phyloP scores from a whole-genome alignment of 2,888 invertebrate species.

The Listrodromus nycthemerus region DNA sequence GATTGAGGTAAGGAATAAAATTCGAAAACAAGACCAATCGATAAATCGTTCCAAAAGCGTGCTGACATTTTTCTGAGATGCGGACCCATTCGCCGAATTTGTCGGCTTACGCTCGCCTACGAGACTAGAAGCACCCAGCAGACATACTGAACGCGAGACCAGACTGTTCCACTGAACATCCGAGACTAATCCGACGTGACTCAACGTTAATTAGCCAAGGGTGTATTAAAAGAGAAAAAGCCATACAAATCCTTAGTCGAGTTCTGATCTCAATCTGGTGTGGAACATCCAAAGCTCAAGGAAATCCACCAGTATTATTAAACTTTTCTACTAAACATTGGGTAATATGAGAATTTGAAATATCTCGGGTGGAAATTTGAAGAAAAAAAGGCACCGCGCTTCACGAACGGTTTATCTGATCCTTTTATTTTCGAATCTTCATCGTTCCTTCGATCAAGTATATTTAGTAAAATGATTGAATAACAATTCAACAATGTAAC shows the following conservation, averaged over 20 bases:
- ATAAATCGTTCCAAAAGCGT: background rate
- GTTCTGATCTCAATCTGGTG: background rate
- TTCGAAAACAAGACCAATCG: too few species aligned
- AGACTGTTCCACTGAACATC: conserved; percentile 19
- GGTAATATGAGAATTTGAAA: too few species aligned
- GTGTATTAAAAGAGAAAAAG: conserved; percentile 1
- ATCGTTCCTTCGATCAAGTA: too few species aligned
- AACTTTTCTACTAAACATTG: background rate
- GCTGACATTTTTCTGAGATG: too few species aligned
- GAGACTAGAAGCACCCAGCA: conserved; percentile 33
- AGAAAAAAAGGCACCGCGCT: too few species aligned
- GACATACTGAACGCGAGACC: background rate
- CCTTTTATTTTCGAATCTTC: too few species aligned
- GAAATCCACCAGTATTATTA: background rate
- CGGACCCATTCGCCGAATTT: conserved; percentile 33
- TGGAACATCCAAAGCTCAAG: background rate
- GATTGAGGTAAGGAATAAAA: background rate
- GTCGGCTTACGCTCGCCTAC: conserved; percentile 29
- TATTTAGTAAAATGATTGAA: too few species aligned
- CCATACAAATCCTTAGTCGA: background rate
- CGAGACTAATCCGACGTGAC: too few species aligned
- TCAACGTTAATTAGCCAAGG: conserved; percentile 20
- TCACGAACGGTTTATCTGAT: too few species aligned
- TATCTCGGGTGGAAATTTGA: too few species aligned
- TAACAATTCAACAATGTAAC: too few species aligned